Base-by-base conservation (phyloP, 2,797 vertebrate species). In the Acanthopagrus latus region DNA sequence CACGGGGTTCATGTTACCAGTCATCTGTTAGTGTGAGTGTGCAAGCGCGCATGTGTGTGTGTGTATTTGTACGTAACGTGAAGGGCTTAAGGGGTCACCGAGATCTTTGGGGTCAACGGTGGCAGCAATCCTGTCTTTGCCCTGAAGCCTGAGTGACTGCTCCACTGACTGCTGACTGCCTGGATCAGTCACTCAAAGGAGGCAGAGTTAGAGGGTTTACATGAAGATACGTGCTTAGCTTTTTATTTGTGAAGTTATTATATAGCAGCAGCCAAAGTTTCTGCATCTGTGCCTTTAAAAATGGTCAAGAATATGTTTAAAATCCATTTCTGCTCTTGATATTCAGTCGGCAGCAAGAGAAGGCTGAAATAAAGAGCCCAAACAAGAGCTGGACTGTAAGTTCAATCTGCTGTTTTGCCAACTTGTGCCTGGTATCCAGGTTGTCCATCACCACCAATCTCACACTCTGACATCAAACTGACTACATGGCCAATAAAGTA, bases 1-100 rank as follows among this genome's bases (percentile, higher is more conserved):
- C 69, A 43, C 17, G 0, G 71, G 85, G 80, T 82, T 94, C 85
- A 71, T 76, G 82, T 94, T 94, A 92, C 93, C 63, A 74, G 74
- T 88, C 52, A 67, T 76, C 65, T 78, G 52, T 29, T 41, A 60
- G 38, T 33, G 54, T 73, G 76, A 57, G 78, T 57, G 51, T 75
- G 48, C 52, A 54, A 60, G 23, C 23, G 59, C 60, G 41, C 78
- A n/a, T 57, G 55, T 77, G 50, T 55, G 57, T 59, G 44, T 56
- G 44, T 67, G 62, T 46, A 52, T 64, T 44, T 81, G 44, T 52
- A 33, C 29, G 10, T 50, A 64, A 69, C 74, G 71, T 60, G 75
- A 80, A 85, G 75, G 76, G 68, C 55, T 85, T 59, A 50, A 78
- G 52, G 73, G 78, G 78, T 89, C 83, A 82, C 81, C 4, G 57